Conservation (phyloP, 1,140 invertebrate genomes). For the Drosophila sproati region DNA sequence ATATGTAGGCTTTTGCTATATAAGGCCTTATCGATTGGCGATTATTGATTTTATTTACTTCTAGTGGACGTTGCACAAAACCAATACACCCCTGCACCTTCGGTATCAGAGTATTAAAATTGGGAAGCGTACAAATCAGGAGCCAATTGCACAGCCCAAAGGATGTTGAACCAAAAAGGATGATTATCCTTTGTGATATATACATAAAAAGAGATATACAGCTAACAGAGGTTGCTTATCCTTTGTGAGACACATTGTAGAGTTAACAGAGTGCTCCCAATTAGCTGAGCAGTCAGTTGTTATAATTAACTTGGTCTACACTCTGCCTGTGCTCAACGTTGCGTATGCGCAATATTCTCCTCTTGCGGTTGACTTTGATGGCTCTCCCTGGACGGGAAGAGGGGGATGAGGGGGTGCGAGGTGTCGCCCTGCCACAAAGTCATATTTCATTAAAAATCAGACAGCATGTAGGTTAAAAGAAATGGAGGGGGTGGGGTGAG, state of each 20-base stretch:
- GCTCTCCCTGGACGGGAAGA: not conserved
- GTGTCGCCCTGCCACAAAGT: conserved; percentile 28
- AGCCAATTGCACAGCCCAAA: not conserved
- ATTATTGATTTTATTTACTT: too few species aligned
- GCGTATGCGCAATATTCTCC: conserved; percentile 71
- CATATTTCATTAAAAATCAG: conserved; percentile 77
- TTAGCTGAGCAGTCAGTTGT: conserved; percentile 67
- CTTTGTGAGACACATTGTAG: not conserved
- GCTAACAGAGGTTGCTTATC: conserved; percentile 19
- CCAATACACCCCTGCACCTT: not conserved
- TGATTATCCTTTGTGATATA: conserved; percentile 5
- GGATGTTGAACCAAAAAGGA: not conserved
- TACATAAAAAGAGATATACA: too few species aligned
- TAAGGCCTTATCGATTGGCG: too few species aligned
- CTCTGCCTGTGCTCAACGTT: conserved; percentile 55
- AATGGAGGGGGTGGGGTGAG: not conserved
- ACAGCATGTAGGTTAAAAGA: not conserved
- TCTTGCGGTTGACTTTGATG: conserved; percentile 34
- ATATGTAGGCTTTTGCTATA: too few species aligned
- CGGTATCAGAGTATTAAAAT: too few species aligned
- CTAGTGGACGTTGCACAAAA: not conserved
- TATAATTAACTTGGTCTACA: conserved; percentile 66
- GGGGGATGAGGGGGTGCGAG: not conserved
- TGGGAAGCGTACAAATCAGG: too few species aligned
- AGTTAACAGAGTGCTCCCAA: conserved; percentile 47